Evolutionary conservation across 2,888 invertebrate species (phyloP).

Genomic region (Cephalotes varians): DNA sequence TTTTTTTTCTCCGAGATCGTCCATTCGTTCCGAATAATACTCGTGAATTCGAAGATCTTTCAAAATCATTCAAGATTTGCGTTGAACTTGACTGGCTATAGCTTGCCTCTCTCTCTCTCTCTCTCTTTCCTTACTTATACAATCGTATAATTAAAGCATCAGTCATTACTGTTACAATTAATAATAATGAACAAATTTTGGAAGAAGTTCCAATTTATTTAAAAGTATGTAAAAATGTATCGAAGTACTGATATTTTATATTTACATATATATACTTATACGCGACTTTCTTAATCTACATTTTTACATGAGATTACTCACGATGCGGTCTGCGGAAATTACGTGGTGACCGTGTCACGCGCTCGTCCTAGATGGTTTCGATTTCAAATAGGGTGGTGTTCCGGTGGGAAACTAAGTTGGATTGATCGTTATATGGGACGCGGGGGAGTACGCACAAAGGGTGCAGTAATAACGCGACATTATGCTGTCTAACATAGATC

Average conservation of each 20-base stretch:
- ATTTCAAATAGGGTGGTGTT: slow-evolving; percentile 78
- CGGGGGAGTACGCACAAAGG: slow-evolving; percentile 78
- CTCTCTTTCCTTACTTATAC: too few species aligned
- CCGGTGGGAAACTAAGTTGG: slow-evolving; percentile 80
- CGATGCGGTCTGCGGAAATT: slow-evolving; percentile 37
- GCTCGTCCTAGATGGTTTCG: slow-evolving; percentile 78
- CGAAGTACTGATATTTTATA: background rate
- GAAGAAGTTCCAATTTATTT: background rate
- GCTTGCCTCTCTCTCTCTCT: background rate
- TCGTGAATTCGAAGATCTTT: background rate
- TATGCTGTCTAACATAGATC: slow-evolving; percentile 78
- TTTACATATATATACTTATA: background rate
- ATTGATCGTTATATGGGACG: slow-evolving; percentile 72
- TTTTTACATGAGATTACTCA: slow-evolving; percentile 37
- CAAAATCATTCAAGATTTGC: background rate
- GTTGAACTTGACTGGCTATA: background rate
- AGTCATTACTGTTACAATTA: background rate
- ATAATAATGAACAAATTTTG: background rate
- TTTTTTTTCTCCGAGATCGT: background rate
- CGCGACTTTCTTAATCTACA: background rate
- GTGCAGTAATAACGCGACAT: slow-evolving; percentile 79
- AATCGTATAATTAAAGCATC: background rate
- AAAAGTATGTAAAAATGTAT: background rate
- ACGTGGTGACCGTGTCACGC: slow-evolving; percentile 47
- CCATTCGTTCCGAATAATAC: background rate